Base-by-base conservation (phyloP, 2,797 vertebrate species). In the Artibeus lituratus region DNA sequence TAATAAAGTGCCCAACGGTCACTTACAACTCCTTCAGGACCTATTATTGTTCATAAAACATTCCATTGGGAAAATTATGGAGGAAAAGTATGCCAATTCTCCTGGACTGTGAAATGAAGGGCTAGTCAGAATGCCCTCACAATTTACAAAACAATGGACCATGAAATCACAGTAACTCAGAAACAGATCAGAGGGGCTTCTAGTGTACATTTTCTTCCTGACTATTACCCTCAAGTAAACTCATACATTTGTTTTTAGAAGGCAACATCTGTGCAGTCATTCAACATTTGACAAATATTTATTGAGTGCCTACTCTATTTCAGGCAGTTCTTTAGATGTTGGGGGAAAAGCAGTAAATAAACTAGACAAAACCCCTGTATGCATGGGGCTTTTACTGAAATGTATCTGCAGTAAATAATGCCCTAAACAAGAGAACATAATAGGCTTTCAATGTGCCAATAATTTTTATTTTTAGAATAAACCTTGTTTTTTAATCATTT, bases 391-490 rank as follows among this genome's bases (percentile, higher is more conserved):
- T 55, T 85, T 32, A 74, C 12, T 84, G 26, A 86, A 85, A 89
- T 18, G 24, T 3, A 76, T 92, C 44, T 81, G 7, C 0, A 51
- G 39, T 69, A n/a, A 51, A 85, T 53, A 83, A 88, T 87, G 16
- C 24, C 11, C 57, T 73, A 88, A 3, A 82, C 51, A 84, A 53
- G 81, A 78, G 6, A 88, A 76, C 12, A 67, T 2, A 80, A 44
- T 18, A 44, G 37, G 42, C 29, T 94, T 96, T 82, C 42, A 73
- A 14, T 74, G 16, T 53, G 14, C 0, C 55, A 92, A 26, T 89
- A 51, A 87, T 84, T 49, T 88, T 11, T 76, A 82, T 86, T 94
- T 94, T 86, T 37, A 86, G 94, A 90, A 74, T 91, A 94, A 91
- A 94, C 12, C 39, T 76, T 77, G 37, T 81, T 87, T 95, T 83